Conservation (phyloP, 1,140 invertebrate species). For the Carposina sasakii region DNA sequence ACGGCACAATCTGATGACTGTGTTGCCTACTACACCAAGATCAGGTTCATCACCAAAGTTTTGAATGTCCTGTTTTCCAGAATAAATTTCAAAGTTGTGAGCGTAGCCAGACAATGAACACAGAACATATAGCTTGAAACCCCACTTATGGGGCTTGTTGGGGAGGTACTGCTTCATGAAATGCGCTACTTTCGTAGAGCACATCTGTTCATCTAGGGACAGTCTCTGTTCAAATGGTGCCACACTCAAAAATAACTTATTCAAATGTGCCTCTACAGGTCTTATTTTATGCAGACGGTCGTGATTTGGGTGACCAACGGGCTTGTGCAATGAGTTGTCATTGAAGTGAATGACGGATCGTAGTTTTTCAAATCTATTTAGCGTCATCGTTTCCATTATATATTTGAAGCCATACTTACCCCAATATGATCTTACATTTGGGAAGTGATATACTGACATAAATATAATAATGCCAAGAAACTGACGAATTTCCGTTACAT, state of each 20-base stretch:
- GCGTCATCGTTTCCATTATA: constrained; percentile 17
- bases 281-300: constrained; percentile 51
- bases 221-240: constrained; percentile 39
- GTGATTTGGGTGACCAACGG: constrained; percentile 26
- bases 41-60: constrained; percentile 1
- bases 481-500: constrained; percentile 23
- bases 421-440: constrained; percentile 31
- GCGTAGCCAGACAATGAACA: constrained; percentile 7
- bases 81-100: constrained; percentile 7
- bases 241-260: constrained; percentile 35
- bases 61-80: not conserved
- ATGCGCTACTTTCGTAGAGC: not conserved
- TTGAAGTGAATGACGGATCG: constrained; percentile 24
- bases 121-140: constrained; percentile 1
- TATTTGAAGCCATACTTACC: constrained; percentile 14
- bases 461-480: constrained; percentile 27
- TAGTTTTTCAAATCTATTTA: constrained; percentile 26
- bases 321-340: constrained; percentile 17
- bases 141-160: constrained; percentile 1
- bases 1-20: constrained; percentile 9
- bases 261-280: constrained; percentile 37
- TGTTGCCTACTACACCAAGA: constrained; percentile 4
- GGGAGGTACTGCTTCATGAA: constrained; percentile 1
- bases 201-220: not conserved
- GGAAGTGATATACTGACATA: constrained; percentile 26